phyloP scores from a whole-genome alignment of 2,888 invertebrate species.

The Drosophila robusta region DNA sequence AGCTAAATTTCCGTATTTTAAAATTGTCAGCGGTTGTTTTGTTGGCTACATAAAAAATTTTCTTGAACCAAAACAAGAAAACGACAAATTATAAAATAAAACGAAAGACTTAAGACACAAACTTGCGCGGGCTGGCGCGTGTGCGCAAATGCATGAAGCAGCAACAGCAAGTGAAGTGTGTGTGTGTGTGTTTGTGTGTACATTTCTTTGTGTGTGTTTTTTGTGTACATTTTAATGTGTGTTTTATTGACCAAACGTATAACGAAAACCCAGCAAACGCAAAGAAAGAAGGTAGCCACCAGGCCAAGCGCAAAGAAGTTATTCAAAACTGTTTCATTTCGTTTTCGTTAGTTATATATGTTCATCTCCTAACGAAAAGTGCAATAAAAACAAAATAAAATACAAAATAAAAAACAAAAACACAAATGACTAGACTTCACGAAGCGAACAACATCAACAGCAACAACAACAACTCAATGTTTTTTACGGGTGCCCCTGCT shows the following conservation, averaged over 20 bases:
- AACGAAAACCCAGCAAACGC: constrained; percentile 24
- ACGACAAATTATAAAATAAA: constrained; percentile 20
- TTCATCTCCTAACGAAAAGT: constrained; percentile 27
- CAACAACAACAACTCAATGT: constrained; percentile 32
- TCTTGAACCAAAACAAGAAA: constrained; percentile 17
- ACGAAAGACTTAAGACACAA: constrained; percentile 78
- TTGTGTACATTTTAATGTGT: constrained; percentile 12
- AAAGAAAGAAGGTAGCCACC: constrained; percentile 27
- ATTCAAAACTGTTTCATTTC: constrained; percentile 34
- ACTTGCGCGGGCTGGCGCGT: constrained; percentile 65
- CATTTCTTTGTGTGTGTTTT: constrained; percentile 21
- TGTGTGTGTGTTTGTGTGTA: constrained; percentile 12
- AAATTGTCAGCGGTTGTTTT: constrained; percentile 25
- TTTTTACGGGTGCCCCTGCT: constrained; percentile 45
- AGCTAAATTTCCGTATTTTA: constrained; percentile 39
- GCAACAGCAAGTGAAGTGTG: constrained; percentile 40
- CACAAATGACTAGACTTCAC: constrained; percentile 36
- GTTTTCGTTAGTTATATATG: constrained; percentile 20
- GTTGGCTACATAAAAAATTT: constrained; percentile 7
- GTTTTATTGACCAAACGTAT: constrained; percentile 49
- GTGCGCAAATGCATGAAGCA: constrained; percentile 64
- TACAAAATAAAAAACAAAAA: constrained; percentile 20
- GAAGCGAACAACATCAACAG: constrained; percentile 19
- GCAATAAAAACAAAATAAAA: constrained; percentile 45
- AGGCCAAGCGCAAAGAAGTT: constrained; percentile 46